Conservation (phyloP, 2,888 invertebrate species). For the Synanthedon tipuliformis region DNA sequence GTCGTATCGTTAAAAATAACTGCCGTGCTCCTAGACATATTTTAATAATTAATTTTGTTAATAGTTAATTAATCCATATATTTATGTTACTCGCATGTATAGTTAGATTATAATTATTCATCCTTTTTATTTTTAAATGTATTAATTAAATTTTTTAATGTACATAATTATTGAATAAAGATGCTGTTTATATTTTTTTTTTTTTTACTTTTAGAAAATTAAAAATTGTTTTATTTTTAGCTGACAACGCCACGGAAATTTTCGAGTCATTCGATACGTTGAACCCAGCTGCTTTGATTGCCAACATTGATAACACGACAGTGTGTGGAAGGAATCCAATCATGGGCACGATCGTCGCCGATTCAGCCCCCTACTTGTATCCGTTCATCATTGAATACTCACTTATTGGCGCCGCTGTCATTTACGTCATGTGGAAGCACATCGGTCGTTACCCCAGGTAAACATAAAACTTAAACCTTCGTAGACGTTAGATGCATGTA, state of each 20-base stretch:
- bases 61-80: no score
- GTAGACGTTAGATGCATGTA: neutral
- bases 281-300: constrained; percentile 71
- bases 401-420: constrained; percentile 92
- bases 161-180: constrained; percentile 1
- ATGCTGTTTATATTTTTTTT: neutral
- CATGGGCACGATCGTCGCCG: constrained; percentile 93
- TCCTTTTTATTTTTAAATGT: neutral
- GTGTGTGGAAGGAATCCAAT: constrained; percentile 87
- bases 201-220: constrained; percentile 3
- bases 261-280: constrained; percentile 71
- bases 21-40: no score
- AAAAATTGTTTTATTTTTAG: constrained; percentile 27
- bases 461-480: constrained; percentile 16
- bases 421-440: constrained; percentile 97
- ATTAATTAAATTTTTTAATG: no score
- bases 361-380: constrained; percentile 94
- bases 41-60: no score
- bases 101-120: constrained; percentile 1
- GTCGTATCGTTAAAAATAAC: no score
- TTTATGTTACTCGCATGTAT: neutral
- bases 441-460: constrained; percentile 89
- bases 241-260: constrained; percentile 49
- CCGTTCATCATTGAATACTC: constrained; percentile 97
- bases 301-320: constrained; percentile 67